These are phyloP conservation scores for Regulus satrapa DNA, from an alignment of 2,113 vertebrate species.

Conservation along the genomic window DNA sequence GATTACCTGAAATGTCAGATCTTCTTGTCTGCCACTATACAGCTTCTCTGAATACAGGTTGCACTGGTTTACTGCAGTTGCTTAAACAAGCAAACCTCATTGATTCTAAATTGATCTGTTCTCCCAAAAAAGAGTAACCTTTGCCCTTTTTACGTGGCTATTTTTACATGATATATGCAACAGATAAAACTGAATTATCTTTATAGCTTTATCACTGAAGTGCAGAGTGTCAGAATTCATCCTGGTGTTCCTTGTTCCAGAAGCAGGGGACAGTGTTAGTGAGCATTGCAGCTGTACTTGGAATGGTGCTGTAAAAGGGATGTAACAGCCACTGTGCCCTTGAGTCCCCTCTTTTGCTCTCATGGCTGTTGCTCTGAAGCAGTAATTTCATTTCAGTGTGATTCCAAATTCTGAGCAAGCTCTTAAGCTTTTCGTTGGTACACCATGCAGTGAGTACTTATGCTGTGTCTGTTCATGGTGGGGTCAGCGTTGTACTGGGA, in stretches of 20 bases:
- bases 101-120: slow-evolving; percentile 2
- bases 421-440: neutral
- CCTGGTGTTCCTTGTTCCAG: neutral
- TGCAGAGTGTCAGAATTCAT: neutral
- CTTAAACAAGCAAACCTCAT: neutral
- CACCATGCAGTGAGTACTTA: neutral
- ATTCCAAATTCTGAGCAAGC: neutral
- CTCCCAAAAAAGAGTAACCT: neutral
- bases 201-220: neutral
- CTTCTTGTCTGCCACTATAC: neutral
- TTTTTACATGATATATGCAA: neutral
- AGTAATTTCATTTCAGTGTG: neutral
- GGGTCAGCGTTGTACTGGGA: neutral
- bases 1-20: neutral
- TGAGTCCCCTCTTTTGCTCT: neutral
- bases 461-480: neutral
- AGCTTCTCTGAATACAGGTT: neutral
- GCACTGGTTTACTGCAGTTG: neutral
- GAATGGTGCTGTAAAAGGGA: neutral
- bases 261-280: neutral
- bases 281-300: neutral
- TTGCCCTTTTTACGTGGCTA: neutral
- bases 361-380: neutral
- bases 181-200: neutral
- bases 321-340: neutral